phyloP scores from a whole-genome alignment of 2,113 vertebrate species.

The Ptyas mucosa region DNA sequence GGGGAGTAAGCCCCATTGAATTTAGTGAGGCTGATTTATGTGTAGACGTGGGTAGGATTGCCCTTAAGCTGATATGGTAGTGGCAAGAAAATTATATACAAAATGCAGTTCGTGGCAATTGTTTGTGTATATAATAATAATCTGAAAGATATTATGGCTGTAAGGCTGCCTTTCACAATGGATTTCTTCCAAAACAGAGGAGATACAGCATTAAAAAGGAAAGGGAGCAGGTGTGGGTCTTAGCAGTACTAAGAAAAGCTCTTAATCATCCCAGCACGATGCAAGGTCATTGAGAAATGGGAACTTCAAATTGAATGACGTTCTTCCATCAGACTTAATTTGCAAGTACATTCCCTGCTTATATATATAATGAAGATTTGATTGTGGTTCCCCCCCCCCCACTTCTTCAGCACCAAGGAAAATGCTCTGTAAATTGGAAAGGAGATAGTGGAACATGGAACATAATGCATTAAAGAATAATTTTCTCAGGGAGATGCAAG shows the following conservation, averaged over 20 bases:
- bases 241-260: background rate
- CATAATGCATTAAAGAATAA: background rate
- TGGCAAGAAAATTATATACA: background rate
- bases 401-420: background rate
- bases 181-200: background rate
- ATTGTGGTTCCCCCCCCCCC: background rate
- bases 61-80: background rate
- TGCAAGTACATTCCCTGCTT: slow-evolving; percentile 26
- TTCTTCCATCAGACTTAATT: background rate
- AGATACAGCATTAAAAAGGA: background rate
- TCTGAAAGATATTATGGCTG: background rate
- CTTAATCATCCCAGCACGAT: background rate
- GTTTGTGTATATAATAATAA: slow-evolving; percentile 14
- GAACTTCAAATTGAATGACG: background rate
- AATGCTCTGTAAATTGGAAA: slow-evolving; percentile 2
- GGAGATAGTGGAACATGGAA: slow-evolving; percentile 5
- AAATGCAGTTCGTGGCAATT: background rate
- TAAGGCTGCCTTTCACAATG: slow-evolving; percentile 2
- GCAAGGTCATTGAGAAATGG: background rate
- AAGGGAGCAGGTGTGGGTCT: background rate
- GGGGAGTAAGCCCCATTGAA: background rate
- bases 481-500: background rate
- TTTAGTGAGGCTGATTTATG: background rate
- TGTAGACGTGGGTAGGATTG: background rate
- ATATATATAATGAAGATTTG: slow-evolving; percentile 24